These are phyloP conservation scores for Sycophila sp. DNA, from an alignment of 1,140 invertebrate genomes.

Conservation along the genomic window DNA sequence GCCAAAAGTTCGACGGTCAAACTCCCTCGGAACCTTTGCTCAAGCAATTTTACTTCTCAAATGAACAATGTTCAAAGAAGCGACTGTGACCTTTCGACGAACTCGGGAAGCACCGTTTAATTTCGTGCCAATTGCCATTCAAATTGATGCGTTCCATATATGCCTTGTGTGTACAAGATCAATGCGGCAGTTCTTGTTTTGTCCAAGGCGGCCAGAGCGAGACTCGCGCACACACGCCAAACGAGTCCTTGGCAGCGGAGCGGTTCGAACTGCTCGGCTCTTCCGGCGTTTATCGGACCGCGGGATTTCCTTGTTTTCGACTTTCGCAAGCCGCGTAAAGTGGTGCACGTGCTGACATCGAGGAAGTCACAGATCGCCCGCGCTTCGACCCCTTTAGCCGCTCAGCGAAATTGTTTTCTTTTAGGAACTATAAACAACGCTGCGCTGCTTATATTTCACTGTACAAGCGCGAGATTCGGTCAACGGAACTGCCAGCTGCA, in stretches of 20 bases:
- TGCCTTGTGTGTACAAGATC: neutral
- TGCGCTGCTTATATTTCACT: too few species aligned
- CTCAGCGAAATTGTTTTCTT: conserved; percentile 5
- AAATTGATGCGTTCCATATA: neutral
- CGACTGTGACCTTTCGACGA: neutral
- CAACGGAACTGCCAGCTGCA: too few species aligned
- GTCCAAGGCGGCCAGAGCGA: neutral
- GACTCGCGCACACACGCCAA: too few species aligned
- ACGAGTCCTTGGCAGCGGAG: neutral
- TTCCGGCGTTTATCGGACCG: conserved; percentile 27
- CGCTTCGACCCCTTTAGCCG: too few species aligned
- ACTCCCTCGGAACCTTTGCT: too few species aligned
- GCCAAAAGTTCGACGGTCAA: too few species aligned
- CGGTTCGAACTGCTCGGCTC: neutral
- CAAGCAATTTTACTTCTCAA: too few species aligned
- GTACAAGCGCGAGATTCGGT: too few species aligned
- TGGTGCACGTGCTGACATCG: conserved; percentile 8
- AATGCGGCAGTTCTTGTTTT: neutral
- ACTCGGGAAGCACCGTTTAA: neutral
- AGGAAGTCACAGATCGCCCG: neutral
- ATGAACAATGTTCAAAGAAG: too few species aligned
- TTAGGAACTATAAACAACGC: neutral
- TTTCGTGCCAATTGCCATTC: too few species aligned
- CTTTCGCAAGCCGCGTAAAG: conserved; percentile 8
- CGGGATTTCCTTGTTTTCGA: conserved; percentile 30